Conservation (phyloP, 1,140 invertebrate genomes). For the Drosophila albomicans region DNA sequence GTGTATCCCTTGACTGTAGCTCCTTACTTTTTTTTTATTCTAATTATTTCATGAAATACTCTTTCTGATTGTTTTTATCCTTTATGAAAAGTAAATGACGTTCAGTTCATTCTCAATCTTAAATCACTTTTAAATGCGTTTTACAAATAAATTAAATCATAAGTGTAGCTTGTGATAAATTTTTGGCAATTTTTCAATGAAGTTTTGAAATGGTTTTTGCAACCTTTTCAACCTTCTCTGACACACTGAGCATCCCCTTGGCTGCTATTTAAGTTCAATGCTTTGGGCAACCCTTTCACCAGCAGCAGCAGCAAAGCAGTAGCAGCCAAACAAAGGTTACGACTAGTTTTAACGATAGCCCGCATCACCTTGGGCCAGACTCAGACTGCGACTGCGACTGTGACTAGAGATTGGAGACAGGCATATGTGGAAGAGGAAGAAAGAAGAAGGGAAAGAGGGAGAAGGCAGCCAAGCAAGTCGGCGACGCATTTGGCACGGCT, state of each 20-base stretch:
- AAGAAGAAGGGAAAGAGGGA: no score
- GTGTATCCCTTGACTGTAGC: no score
- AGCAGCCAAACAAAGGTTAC: conserved; percentile 30
- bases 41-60: no score
- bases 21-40: no score
- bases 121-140: not conserved
- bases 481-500: conserved; percentile 56
- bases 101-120: not conserved
- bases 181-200: not conserved
- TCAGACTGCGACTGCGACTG: not conserved
- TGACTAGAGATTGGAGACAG: not conserved
- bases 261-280: conserved; percentile 36
- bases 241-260: conserved; percentile 8
- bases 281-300: conserved; percentile 10
- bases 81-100: no score
- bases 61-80: no score
- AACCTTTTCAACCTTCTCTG: not conserved
- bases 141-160: not conserved
- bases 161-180: not conserved
- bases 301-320: conserved; percentile 20
- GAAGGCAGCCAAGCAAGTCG: conserved; percentile 35
- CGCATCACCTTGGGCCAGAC: conserved; percentile 39
- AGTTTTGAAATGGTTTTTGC: not conserved
- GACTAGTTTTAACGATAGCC: conserved; percentile 38
- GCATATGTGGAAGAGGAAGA: no score